phyloP scores from a whole-genome alignment of 2,888 invertebrate genomes.

The Argyresthia goedartella region DNA sequence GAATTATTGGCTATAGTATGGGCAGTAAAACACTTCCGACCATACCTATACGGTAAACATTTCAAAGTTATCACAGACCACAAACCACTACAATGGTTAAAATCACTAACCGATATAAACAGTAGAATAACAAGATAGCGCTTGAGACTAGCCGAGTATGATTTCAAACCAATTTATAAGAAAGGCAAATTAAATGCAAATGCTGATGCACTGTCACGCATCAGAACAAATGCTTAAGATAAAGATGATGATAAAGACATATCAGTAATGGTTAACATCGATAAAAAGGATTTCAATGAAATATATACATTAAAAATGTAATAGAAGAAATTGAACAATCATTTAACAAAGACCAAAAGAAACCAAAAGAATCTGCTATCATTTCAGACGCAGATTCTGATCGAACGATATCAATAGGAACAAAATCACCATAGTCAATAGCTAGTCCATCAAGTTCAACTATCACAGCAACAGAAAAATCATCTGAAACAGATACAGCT shows the following conservation, averaged over 20 bases:
- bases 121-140: constrained; percentile 24
- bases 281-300: too few species aligned
- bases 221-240: constrained; percentile 14
- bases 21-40: constrained; percentile 20
- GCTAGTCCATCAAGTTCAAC: too few species aligned
- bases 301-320: too few species aligned
- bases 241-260: constrained; percentile 4
- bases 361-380: too few species aligned
- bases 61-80: constrained; percentile 24
- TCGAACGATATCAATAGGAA: too few species aligned
- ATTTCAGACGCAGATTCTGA: too few species aligned
- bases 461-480: too few species aligned
- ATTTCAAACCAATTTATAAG: constrained; percentile 23
- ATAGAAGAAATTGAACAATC: too few species aligned
- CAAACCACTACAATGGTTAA: constrained; percentile 17
- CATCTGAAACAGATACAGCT: too few species aligned
- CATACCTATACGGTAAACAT: constrained; percentile 25
- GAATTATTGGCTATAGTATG: constrained; percentile 19
- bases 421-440: too few species aligned
- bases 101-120: constrained; percentile 19
- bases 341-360: too few species aligned
- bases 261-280: background rate
- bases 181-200: constrained; percentile 22
- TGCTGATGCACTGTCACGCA: too few species aligned
- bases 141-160: constrained; percentile 23